Evolutionary conservation across 2,888 invertebrate species (phyloP), one percentile per base, ranked within the genome.

Genomic region (Ophioninae sp.): DNA sequence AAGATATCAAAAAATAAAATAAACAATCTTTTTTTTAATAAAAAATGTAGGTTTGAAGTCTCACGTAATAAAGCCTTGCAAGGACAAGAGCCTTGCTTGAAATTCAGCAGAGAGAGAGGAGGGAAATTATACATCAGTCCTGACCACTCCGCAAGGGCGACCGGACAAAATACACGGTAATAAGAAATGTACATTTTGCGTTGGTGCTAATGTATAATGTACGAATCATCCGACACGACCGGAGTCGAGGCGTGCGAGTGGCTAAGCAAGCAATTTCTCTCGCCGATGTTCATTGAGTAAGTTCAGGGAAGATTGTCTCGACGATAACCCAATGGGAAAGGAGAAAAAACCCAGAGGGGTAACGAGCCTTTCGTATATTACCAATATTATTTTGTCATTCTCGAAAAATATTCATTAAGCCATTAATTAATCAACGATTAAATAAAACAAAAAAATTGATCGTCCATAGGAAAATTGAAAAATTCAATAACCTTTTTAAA

Each of bases 31-130:
- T 30, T 3, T 30, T 30, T 30, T 30, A 30, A 30, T 30, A 3
- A 30, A 30, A 30, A 30, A 30, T 30, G 30, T 30, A 30, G 2
- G 30, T 30, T 30, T 30, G 2, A 30, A 30, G 30, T 30, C 30
- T 30, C 30, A 64, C 69, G 79, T 73, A 73, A 79, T 79, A 74
- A 69, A 84, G 78, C 83, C 83, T 84, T 84, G 83, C 83, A 84
- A 84, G 83, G 83, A 84, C 83, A 81, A 78, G 65, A 79, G 67
- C 62, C 76, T 79, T 44, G 70, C 78, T 78, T 72, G 70, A 70
- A 79, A 84, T 73, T 81, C 75, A 61, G 68, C 30, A 72, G 56
- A 70, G 59, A 70, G 59, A 79, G 67, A 79, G 44, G 65, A 81
- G 61, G 81, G 74, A 84, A 84, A 84, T 84, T 84, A 84, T 75